Evolutionary conservation across 2,113 vertebrate genomes (phyloP), one percentile per base, ranked within the genome.

Genomic region (Gymnarchus niloticus): DNA sequence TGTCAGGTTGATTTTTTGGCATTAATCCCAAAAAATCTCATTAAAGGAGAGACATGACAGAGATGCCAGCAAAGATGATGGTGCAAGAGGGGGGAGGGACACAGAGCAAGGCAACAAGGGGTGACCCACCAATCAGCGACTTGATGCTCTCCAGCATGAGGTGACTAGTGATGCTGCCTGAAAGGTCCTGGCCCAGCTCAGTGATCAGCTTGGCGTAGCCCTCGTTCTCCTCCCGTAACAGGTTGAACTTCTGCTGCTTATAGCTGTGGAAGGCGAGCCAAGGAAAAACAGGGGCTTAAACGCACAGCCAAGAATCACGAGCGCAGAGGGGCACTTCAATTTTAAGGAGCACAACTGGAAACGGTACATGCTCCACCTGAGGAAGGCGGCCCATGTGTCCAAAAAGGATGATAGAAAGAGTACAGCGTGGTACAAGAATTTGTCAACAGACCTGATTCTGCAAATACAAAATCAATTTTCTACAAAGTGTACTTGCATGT

Each of bases 221-320:
- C 94, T 99, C 98, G 41, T 99, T 99, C 91, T 99, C 98, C 90
- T 99, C 98, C 92, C 98, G 93, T 90, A 99, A 93, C 91, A 99
- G 95, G 92, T 99, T 99, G 91, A 99, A 99, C 93, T 99, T 99
- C 93, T 99, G 98, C 88, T 99, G 98, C 87, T 99, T 99, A 91
- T 99, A 99, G 95, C 98, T 99, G 85, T 17, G 56, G 80, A 5
- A 1, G 37, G 65, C 3, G 61, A 25, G 41, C 44, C 37, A 12
- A 56, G 49, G 51, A 56, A 44, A 56, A 25, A 21, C 28, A 33
- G 59, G 6, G 51, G 80, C 52, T 52, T n/a, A 81, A 21, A 9
- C 78, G 37, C 51, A 56, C 33, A 73, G 21, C 25, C 23, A 61
- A 14, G 21, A 76, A 76, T 19, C 23, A 0, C 7, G 8, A n/a